These are phyloP conservation scores for Chaetodon trifascialis DNA, from an alignment of 2,113 vertebrate genomes.

Conservation along the genomic window DNA sequence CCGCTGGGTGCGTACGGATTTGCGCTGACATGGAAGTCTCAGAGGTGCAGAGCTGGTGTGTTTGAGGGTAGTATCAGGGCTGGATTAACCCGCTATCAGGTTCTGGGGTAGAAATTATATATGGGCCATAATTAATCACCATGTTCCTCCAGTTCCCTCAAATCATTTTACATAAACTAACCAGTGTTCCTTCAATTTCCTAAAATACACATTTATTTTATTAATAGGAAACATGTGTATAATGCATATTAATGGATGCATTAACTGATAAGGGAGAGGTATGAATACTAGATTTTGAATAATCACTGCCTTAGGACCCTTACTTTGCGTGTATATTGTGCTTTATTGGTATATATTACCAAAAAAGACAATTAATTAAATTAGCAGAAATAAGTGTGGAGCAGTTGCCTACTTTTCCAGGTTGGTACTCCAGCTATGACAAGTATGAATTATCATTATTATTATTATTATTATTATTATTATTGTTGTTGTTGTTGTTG, in stretches of 20 bases:
- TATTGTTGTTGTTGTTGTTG: neutral
- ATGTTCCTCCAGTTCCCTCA: neutral
- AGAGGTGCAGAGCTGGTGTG: neutral
- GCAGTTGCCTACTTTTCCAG: neutral
- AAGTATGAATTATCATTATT: neutral
- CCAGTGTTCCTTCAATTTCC: neutral
- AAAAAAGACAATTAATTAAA: neutral
- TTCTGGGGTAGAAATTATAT: neutral
- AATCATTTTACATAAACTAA: neutral
- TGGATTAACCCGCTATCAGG: neutral
- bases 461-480: too few species aligned
- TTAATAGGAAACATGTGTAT: neutral
- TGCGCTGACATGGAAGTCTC: slow-evolving; percentile 10
- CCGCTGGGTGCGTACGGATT: slow-evolving; percentile 11
- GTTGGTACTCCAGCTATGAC: neutral
- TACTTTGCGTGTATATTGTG: neutral
- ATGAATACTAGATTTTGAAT: neutral
- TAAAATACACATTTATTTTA: neutral
- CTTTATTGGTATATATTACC: neutral
- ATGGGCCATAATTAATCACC: neutral
- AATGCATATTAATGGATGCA: neutral
- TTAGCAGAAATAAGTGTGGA: neutral
- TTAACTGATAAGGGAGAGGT: neutral
- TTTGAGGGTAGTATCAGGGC: neutral
- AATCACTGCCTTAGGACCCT: too few species aligned